Base-by-base conservation (phyloP, 2,888 invertebrate species). In the Athalia circularis region DNA sequence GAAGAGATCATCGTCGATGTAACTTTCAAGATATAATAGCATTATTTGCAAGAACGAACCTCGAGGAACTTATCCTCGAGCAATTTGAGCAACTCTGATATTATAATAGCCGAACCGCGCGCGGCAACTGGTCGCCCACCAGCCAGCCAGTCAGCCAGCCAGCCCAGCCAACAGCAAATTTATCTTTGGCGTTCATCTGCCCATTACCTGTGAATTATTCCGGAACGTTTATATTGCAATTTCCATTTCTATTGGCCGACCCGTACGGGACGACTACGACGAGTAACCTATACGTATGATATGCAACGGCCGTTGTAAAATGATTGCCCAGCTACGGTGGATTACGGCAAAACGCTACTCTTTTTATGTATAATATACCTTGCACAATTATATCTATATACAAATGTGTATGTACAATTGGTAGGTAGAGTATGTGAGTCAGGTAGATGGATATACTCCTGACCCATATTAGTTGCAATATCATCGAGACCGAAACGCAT, bases 121-220 rank as follows among this genome's bases (percentile, higher is more conserved):
- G 7, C 52, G 70, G 70, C 57, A 72, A 72, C 57, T 57, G 59
- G 11, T 8, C 67, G 50, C 48, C 65, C 11, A 13, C 65, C n/a
- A 8, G 43, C 29, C 62, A 65, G n/a, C 48, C 48, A 13, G 0
- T n/a, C 65, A 4, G 11, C 47, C n/a, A n/a, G 5, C 0, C n/a
- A 13, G 8, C 15, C 83, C 85, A 83, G 80, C 82, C 81, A 84
- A 80, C 82, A 83, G 85, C 81, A 83, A 84, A 85, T 86, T 86
- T 86, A 87, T 87, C 87, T 86, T 83, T 80, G 81, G 82, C 83
- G 83, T 86, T 85, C 85, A 87, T 86, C 86, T 86, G 84, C 85
- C 86, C 85, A 88, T 87, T 87, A 86, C 75, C 62, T 43, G 75
- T 65, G 75, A 64, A 64, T 65, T 65, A 64, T 65, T 65, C 75